Conservation (phyloP, 2,113 vertebrate genomes). For the Nettapus auritus region DNA sequence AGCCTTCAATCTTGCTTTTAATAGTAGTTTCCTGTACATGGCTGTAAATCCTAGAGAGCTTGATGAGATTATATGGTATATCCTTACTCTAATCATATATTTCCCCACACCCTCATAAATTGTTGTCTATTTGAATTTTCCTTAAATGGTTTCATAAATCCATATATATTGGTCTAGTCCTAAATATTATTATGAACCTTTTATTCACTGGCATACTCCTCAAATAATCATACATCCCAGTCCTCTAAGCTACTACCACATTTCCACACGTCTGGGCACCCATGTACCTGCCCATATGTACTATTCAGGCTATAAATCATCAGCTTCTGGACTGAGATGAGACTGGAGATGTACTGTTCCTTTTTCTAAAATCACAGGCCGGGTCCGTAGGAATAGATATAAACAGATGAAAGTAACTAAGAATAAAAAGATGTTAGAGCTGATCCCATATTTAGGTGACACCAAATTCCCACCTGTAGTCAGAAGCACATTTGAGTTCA, state of each 20-base stretch:
- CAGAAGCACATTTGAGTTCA: neutral
- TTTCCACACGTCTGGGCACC: neutral
- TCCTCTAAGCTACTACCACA: neutral
- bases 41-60: conserved; percentile 50
- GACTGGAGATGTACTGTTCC: neutral
- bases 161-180: conserved; percentile 20
- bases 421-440: neutral
- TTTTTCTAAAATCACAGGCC: neutral
- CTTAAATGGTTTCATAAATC: conserved; percentile 60
- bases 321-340: neutral
- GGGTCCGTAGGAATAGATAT: neutral
- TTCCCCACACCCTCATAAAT: conserved; percentile 56
- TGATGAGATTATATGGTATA: conserved; percentile 35
- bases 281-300: rapidly evolving
- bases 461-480: neutral
- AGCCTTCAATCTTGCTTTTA: conserved; percentile 50
- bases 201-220: conserved; percentile 30
- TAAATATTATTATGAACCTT: conserved; percentile 31
- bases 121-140: conserved; percentile 37
- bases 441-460: neutral
- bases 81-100: conserved; percentile 47
- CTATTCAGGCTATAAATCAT: neutral
- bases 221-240: neutral
- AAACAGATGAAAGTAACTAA: neutral
- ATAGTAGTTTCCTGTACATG: neutral